These are phyloP conservation scores for Adelges cooleyi DNA, from an alignment of 1,140 invertebrate species.

Conservation along the genomic window DNA sequence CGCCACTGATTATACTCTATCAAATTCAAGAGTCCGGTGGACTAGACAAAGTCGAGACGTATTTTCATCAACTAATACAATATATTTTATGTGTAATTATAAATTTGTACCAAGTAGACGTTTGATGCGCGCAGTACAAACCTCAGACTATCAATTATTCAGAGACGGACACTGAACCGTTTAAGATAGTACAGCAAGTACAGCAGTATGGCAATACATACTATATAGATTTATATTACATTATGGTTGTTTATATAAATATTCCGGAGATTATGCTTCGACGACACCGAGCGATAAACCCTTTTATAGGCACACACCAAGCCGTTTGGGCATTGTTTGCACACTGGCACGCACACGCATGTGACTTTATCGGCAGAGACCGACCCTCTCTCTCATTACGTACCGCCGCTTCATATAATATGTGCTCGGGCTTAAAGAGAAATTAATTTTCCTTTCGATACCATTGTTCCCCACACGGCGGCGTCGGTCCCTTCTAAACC, in stretches of 20 bases:
- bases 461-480: slow-evolving; percentile 18
- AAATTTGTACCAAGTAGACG: too few species aligned
- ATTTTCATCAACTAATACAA: too few species aligned
- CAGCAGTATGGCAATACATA: too few species aligned
- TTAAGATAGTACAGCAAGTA: neutral
- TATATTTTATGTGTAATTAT: too few species aligned
- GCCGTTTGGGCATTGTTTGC: slow-evolving; percentile 24
- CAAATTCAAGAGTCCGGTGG: too few species aligned
- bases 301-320: slow-evolving; percentile 22
- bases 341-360: slow-evolving; percentile 21
- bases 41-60: too few species aligned
- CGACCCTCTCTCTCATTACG: slow-evolving; percentile 21
- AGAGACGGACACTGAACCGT: neutral
- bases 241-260: too few species aligned
- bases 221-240: too few species aligned
- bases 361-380: slow-evolving; percentile 22
- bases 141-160: too few species aligned
- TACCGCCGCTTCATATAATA: slow-evolving; percentile 12
- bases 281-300: slow-evolving; percentile 24
- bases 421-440: slow-evolving; percentile 17
- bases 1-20: too few species aligned
- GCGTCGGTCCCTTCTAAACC: slow-evolving; percentile 7
- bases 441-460: slow-evolving; percentile 29
- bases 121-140: too few species aligned
- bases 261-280: slow-evolving; percentile 9